These are phyloP conservation scores for Drosophila helvetica DNA, from an alignment of 2,888 invertebrate species.

Conservation along the genomic window DNA sequence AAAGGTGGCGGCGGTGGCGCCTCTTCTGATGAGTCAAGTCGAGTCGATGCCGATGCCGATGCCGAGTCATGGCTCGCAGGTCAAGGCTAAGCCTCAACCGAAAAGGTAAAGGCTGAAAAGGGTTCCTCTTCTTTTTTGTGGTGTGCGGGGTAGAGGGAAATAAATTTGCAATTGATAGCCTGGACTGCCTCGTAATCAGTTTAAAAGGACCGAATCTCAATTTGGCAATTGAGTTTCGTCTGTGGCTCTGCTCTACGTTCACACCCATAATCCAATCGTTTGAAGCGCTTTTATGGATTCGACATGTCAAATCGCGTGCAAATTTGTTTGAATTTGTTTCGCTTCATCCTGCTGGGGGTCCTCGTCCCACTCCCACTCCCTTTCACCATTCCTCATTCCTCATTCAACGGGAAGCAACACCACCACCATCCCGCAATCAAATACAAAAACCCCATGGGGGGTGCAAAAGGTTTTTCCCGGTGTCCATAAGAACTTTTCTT, in stretches of 20 bases:
- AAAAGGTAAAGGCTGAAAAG: constrained; percentile 13
- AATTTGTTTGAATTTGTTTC: constrained; percentile 69
- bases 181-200: constrained; percentile 63
- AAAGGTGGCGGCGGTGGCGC: constrained; percentile 45
- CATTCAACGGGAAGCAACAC: no score
- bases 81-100: constrained; percentile 51
- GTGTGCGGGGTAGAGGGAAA: constrained; percentile 27
- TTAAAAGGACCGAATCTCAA: constrained; percentile 61
- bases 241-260: constrained; percentile 41
- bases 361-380: no score
- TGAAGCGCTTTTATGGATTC: constrained; percentile 70
- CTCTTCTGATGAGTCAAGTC: constrained; percentile 51
- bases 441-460: constrained; percentile 31
- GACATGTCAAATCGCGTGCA: constrained; percentile 70
- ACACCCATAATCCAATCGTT: constrained; percentile 71
- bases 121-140: not conserved
- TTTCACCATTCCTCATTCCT: no score
- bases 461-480: constrained; percentile 34
- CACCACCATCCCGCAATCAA: constrained; percentile 22
- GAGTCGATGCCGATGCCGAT: constrained; percentile 42
- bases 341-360: constrained; percentile 13
- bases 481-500: constrained; percentile 38
- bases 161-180: constrained; percentile 69
- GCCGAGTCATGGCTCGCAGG: constrained; percentile 58
- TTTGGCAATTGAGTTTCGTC: constrained; percentile 46